Evolutionary conservation across 2,888 invertebrate genomes (phyloP).

Genomic region (Schrankia costaestrigalis): DNA sequence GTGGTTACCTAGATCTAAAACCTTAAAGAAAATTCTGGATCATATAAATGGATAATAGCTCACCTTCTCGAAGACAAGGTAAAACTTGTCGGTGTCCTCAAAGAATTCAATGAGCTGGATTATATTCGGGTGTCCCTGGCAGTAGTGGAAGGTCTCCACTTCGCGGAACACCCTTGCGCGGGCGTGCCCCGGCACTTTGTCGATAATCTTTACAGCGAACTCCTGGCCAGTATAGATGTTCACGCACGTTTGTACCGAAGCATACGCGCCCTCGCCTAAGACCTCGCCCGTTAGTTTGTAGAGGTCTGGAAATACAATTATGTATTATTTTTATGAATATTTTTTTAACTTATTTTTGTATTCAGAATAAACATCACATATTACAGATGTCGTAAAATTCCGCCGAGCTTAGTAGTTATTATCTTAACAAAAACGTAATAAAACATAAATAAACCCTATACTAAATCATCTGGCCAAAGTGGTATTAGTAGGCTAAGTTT

Average conservation of each 20-base stretch:
- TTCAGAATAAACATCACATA: neutral
- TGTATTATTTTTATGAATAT: neutral
- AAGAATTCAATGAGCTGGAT: constrained; percentile 98
- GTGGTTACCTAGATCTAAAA: no score
- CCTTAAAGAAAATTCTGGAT: no score
- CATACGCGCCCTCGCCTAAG: constrained; percentile 97
- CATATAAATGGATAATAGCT: constrained; percentile 19
- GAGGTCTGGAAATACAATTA: constrained; percentile 84
- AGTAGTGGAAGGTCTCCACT: constrained; percentile 99
- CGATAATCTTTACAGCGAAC: constrained; percentile 98
- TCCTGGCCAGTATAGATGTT: constrained; percentile 95
- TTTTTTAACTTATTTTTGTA: neutral
- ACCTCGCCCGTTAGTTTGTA: constrained; percentile 97
- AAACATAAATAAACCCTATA: no score
- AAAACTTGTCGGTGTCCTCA: constrained; percentile 98
- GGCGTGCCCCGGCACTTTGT: constrained; percentile 96
- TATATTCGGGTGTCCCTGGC: constrained; percentile 98
- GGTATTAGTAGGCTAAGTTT: no score
- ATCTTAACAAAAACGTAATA: no score
- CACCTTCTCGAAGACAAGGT: constrained; percentile 98
- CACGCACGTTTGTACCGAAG: constrained; percentile 96
- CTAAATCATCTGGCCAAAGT: no score
- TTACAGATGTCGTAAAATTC: no score
- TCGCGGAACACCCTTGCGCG: constrained; percentile 97
- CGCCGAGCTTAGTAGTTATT: no score